These are phyloP conservation scores for Microtus oregoni DNA, from an alignment of 2,113 vertebrate species.

Conservation along the genomic window DNA sequence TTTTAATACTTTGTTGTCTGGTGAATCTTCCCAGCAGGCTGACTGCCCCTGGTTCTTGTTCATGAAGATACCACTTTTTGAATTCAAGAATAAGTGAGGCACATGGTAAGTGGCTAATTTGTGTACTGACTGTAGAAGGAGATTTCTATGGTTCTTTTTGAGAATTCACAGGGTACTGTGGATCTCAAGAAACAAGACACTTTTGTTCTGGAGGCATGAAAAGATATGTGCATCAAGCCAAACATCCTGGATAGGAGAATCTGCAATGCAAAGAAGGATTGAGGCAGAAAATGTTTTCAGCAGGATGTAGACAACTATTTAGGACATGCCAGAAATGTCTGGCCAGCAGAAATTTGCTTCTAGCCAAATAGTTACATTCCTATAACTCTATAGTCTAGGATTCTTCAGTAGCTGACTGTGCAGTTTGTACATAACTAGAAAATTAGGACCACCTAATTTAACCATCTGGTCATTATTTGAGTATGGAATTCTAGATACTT, in stretches of 20 bases:
- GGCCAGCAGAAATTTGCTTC: not conserved
- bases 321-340: not conserved
- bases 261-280: accelerated
- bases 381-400: not conserved
- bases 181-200: not conserved
- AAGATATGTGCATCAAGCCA: not conserved
- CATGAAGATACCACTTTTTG: not conserved
- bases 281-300: not conserved
- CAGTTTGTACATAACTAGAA: not conserved
- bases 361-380: not conserved
- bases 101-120: not conserved
- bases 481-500: not conserved
- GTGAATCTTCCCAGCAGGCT: not conserved
- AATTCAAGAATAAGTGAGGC: not conserved
- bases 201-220: not conserved
- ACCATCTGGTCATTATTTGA: not conserved
- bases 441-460: not conserved
- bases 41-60: not conserved
- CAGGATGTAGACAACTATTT: not conserved
- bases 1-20: not conserved
- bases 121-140: not conserved
- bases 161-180: not conserved
- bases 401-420: not conserved
- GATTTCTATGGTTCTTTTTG: not conserved
- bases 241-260: not conserved